Percentiles rank a stretch among this genome's conserved stretches.
phyloP scores from a whole-genome alignment of 1,140 invertebrate genomes.

The Tetragonula clypearis region DNA sequence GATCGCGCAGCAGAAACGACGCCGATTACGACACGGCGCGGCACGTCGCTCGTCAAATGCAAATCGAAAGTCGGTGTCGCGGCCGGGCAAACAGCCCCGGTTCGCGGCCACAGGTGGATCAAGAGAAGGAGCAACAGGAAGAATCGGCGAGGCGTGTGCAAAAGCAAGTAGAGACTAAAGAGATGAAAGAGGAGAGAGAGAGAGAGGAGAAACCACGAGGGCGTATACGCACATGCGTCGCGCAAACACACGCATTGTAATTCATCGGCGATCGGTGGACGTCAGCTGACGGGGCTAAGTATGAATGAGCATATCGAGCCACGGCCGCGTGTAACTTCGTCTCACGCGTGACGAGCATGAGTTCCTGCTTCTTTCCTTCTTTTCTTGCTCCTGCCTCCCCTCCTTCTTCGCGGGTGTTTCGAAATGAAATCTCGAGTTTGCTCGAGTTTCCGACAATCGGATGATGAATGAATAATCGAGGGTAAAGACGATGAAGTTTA shows the following conservation, averaged over 20 bases:
- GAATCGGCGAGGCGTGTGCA: background rate
- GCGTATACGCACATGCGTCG: constrained; percentile 31
- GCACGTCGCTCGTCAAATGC: background rate
- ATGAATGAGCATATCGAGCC: constrained; percentile 71
- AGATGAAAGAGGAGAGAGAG: background rate
- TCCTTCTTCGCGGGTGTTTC: background rate
- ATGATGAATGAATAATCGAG: background rate
- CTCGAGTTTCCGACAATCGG: background rate
- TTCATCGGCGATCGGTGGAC: constrained; percentile 63
- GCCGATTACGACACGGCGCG: constrained; percentile 50
- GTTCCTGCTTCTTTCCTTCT: background rate
- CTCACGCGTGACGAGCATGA: constrained; percentile 61
- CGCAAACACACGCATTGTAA: constrained; percentile 68
- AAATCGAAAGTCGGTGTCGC: background rate
- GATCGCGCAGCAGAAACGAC: constrained; percentile 62
- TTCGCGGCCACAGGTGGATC: background rate
- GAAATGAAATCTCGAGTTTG: background rate
- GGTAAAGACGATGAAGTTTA: background rate
- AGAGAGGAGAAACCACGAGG: background rate
- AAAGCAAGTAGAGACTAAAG: background rate
- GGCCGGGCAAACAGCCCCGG: constrained; percentile 26
- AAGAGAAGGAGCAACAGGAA: background rate
- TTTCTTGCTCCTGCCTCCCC: background rate
- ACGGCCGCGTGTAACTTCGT: constrained; percentile 46
- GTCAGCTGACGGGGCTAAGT: constrained; percentile 65